A percentile compares a stretch with the other conserved stretches of the same genome.
Evolutionary conservation across 2,113 vertebrate genomes (phyloP).

Genomic region (Tichodroma muraria): DNA sequence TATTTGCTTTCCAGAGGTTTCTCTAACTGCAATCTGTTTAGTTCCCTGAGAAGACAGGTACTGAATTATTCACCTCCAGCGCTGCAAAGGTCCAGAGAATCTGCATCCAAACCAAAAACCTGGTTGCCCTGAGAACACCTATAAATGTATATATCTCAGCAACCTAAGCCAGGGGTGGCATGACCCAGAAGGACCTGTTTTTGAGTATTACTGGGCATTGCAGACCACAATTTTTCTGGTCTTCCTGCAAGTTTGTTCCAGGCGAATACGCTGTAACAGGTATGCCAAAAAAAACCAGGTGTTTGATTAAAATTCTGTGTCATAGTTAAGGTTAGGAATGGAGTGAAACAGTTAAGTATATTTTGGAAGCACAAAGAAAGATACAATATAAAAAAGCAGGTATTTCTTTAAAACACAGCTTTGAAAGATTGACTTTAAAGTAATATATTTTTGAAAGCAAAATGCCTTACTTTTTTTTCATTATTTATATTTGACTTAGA

Average conservation of each 20-base stretch:
- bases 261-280: background rate
- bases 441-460: constrained; percentile 1
- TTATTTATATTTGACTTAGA: constrained; percentile 3
- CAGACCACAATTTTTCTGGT: background rate
- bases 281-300: background rate
- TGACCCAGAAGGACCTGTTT: background rate
- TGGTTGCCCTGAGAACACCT: background rate
- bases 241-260: background rate
- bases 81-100: background rate
- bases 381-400: background rate
- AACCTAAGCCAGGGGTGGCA: background rate
- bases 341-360: background rate
- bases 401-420: background rate
- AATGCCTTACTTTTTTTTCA: background rate
- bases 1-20: background rate
- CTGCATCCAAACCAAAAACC: background rate
- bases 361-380: background rate
- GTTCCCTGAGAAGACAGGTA: background rate
- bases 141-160: background rate
- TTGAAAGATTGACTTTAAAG: background rate
- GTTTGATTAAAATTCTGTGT: background rate
- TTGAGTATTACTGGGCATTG: background rate
- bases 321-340: background rate
- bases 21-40: background rate
- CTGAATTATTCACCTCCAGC: background rate